Percentiles rank a stretch among this genome's conserved stretches.
phyloP scores from a whole-genome alignment of 2,113 vertebrate genomes.

The Benitochromis conjunctus region DNA sequence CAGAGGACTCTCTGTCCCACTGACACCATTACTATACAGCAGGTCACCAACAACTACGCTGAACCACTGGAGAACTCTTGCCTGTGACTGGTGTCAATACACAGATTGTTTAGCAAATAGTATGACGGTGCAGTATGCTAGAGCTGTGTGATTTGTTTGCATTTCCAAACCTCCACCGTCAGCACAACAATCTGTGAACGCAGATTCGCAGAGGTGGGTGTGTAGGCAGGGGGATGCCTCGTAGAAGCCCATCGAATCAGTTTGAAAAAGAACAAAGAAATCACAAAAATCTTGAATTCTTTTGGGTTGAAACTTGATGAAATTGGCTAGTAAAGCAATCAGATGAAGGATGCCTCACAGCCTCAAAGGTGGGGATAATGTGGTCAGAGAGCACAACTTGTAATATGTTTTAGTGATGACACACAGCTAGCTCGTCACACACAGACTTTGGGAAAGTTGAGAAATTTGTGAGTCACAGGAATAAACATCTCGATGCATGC shows the following conservation, averaged over 20 bases:
- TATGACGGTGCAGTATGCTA: neutral
- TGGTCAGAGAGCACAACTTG: neutral
- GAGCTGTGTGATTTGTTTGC: neutral
- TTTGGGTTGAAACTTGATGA: neutral
- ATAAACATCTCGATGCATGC: neutral
- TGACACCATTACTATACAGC: constrained; percentile 37
- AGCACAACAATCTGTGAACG: neutral
- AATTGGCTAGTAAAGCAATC: neutral
- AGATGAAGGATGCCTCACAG: neutral
- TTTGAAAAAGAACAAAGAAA: neutral
- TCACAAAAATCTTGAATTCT: neutral
- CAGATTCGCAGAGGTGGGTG: neutral
- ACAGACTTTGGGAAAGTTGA: neutral
- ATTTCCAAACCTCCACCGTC: neutral
- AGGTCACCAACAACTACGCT: constrained; percentile 30
- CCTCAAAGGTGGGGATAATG: neutral
- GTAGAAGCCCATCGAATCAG: neutral
- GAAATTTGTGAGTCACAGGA: neutral
- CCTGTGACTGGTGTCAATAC: neutral
- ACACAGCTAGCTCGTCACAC: neutral
- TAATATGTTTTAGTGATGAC: neutral
- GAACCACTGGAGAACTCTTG: constrained; percentile 7
- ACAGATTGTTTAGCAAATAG: neutral
- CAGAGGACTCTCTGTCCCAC: constrained; percentile 58
- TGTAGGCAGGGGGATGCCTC: rapidly evolving